Percentiles rank a stretch among this genome's conserved stretches.
phyloP scores from a whole-genome alignment of 2,797 vertebrate genomes.

The Crocodylus rhombifer region DNA sequence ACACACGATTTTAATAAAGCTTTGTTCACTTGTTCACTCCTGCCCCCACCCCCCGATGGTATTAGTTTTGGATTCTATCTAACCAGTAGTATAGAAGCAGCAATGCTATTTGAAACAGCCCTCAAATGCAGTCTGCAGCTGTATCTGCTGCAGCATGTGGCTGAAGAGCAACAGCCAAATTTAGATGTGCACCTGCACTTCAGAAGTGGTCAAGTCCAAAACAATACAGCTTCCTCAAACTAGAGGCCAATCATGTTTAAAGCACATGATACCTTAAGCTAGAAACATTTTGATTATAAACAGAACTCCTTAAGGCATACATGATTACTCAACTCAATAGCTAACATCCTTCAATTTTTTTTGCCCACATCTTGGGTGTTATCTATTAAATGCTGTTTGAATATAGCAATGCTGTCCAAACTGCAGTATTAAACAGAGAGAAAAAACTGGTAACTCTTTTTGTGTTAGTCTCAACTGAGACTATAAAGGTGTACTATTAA shows the following conservation, averaged over 20 bases:
- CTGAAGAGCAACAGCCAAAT: no score
- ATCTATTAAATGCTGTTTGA: neutral
- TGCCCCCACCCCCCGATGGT: no score
- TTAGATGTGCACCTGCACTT: neutral
- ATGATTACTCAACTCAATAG: no score
- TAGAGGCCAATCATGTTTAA: neutral
- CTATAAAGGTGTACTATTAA: conserved; percentile 11
- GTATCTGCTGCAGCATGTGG: neutral
- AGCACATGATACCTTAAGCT: neutral
- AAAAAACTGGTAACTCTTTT: neutral
- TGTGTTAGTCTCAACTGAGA: conserved; percentile 43
- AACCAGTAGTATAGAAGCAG: neutral
- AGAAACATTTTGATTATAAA: neutral
- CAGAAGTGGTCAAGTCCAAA: neutral
- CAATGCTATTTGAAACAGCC: accelerated
- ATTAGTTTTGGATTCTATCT: neutral
- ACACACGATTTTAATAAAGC: neutral
- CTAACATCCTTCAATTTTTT: neutral
- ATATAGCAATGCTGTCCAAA: neutral
- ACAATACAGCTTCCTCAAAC: neutral
- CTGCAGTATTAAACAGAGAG: conserved; percentile 9
- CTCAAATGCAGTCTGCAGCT: neutral
- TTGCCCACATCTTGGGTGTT: neutral
- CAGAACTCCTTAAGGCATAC: neutral
- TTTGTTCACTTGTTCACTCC: no score